Evolutionary conservation across 2,113 vertebrate species (phyloP).

Genomic region (Ochotona curzoniae): DNA sequence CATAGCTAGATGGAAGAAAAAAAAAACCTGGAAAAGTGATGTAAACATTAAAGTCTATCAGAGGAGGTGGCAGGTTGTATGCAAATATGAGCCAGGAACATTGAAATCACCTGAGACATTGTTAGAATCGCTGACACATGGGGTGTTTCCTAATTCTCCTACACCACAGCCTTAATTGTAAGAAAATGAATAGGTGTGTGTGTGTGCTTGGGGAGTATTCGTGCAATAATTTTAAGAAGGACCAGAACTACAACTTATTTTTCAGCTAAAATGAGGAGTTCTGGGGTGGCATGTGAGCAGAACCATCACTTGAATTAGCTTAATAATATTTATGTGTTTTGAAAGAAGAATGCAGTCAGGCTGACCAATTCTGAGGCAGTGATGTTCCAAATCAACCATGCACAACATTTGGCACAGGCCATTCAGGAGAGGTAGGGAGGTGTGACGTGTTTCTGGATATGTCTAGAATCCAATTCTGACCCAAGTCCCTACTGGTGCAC

Average conservation of each 20-base stretch:
- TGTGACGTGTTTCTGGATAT: background rate
- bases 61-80: background rate
- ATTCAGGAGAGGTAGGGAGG: background rate
- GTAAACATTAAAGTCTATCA: background rate
- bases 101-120: too few relatives aligned
- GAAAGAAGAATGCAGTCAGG: background rate
- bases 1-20: background rate
- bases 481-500: too few relatives aligned
- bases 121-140: background rate
- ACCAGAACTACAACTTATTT: background rate
- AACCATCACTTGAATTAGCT: background rate
- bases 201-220: background rate
- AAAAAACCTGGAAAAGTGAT: background rate
- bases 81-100: background rate
- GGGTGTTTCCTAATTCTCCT: background rate
- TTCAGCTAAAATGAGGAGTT: background rate
- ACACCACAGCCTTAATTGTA: background rate
- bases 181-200: background rate
- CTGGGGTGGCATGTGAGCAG: background rate
- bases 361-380: background rate
- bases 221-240: background rate
- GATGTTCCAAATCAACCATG: background rate
- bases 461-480: background rate
- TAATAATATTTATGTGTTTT: background rate
- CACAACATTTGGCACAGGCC: background rate